phyloP scores from a whole-genome alignment of 2,113 vertebrate genomes.

The Pitta sordida region DNA sequence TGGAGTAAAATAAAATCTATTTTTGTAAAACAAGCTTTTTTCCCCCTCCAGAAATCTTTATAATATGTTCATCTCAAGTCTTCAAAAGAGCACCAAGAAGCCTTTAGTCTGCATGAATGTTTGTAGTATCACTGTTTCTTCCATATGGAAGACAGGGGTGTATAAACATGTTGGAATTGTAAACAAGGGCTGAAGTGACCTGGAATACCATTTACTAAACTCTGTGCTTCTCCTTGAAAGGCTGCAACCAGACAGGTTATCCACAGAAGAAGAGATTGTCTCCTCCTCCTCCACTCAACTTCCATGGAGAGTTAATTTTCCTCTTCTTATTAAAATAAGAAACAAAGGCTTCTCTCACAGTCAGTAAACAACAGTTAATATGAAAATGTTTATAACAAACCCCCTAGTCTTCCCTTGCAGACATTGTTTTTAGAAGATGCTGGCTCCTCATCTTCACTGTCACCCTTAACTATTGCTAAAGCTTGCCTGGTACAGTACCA shows the following conservation, averaged over 20 bases:
- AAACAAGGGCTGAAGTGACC: background rate
- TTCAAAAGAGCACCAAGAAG: background rate
- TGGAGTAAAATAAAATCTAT: background rate
- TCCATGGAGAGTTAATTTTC: background rate
- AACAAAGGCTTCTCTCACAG: background rate
- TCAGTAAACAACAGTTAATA: background rate
- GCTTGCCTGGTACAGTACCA: background rate
- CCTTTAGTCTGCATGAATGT: background rate
- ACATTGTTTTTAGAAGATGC: background rate
- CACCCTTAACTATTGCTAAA: background rate
- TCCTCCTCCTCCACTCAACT: background rate
- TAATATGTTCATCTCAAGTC: background rate
- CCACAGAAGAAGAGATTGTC: background rate
- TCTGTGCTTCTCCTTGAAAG: background rate
- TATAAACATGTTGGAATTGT: background rate
- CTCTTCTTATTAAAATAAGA: background rate
- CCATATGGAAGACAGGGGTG: background rate
- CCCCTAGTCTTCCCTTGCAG: background rate
- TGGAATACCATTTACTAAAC: background rate
- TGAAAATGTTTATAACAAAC: background rate
- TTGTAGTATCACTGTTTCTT: background rate
- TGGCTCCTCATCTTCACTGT: background rate
- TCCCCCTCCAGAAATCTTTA: background rate
- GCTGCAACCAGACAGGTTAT: background rate
- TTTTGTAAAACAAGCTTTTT: background rate